Evolutionary conservation across 2,888 invertebrate species (phyloP), one percentile per base, ranked within the genome.

Genomic region (Drosophila multiciliata): DNA sequence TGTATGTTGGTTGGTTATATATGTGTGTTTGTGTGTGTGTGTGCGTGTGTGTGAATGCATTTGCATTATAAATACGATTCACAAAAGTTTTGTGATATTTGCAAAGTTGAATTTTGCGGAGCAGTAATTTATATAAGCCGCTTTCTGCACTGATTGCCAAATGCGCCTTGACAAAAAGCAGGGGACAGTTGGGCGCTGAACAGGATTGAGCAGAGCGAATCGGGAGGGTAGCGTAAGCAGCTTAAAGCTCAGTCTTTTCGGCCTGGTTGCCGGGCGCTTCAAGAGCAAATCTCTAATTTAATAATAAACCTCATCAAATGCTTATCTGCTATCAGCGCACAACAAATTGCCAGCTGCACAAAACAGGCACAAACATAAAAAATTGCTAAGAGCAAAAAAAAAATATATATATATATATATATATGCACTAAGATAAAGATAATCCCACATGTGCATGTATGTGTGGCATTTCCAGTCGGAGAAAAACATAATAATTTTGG

Each of bases 291-390:
- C 82, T 72, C 75, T 63, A 76, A 89, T 89, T 85, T 79, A 76
- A 81, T 76, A 85, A 82, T 80, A 89, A 89, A 80, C 81, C 89
- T 89, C 85, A 87, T 87, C 89, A 87, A 89, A 87, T 82, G 87
- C 87, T 87, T 87, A 87, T 87, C 89, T 83, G 83, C 78, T 82
- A 89, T 87, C 85, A 89, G 80, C 84, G 75, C 78, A 66, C 82
- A 81, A 81, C 84, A 83, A 84, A 89, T 89, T 89, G 83, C 85
- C 79, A 33, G 11, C 70, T 73, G 82, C 82, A 72, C 63, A 63
- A 72, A 58, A 65, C 66, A 73, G 61, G 66, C 68, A 33, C 48
- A 69, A 60, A 58, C 64, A 75, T 63, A 66, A 65, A 68, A 66
- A 66, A 59, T n/a, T 45, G 32, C 32, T 57, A 55, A 58, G 32